Conservation (phyloP, 2,797 vertebrate genomes). For the Podargus strigoides region DNA sequence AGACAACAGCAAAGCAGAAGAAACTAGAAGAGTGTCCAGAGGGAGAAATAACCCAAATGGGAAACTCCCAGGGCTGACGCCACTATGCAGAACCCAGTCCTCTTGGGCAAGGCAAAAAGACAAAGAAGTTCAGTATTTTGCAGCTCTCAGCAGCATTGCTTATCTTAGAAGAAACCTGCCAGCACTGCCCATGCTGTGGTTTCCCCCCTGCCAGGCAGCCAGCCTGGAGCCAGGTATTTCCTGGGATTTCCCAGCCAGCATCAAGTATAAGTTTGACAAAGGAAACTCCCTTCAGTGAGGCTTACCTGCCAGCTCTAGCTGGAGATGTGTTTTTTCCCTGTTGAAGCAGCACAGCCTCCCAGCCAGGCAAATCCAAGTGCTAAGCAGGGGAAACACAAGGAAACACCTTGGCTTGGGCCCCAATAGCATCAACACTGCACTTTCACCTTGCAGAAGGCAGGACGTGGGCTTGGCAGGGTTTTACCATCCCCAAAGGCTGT, state of each 20-base stretch:
- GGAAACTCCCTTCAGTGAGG: not conserved
- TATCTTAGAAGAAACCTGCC: not conserved
- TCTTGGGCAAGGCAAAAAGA: not conserved
- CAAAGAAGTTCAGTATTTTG: fast-evolving
- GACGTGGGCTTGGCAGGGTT: not conserved
- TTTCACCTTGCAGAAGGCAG: not conserved
- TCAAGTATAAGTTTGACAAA: not conserved
- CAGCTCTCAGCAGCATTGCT: fast-evolving
- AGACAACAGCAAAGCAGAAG: not conserved
- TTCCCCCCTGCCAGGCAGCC: not conserved
- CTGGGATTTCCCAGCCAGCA: not conserved
- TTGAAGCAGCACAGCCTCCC: not conserved
- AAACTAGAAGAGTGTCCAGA: not conserved
- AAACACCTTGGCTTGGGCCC: not conserved
- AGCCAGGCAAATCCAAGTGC: not conserved
- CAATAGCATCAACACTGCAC: not conserved
- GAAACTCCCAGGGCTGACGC: not conserved
- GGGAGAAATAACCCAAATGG: not conserved
- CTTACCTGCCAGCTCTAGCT: not conserved
- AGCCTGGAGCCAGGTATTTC: not conserved
- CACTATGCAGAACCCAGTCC: not conserved
- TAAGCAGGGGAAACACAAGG: not conserved
- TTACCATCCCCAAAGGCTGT: conserved; percentile 38
- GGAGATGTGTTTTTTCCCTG: not conserved
- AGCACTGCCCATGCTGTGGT: not conserved